Base-by-base conservation (phyloP, 2,797 vertebrate species). In the Numenius phaeopus region DNA sequence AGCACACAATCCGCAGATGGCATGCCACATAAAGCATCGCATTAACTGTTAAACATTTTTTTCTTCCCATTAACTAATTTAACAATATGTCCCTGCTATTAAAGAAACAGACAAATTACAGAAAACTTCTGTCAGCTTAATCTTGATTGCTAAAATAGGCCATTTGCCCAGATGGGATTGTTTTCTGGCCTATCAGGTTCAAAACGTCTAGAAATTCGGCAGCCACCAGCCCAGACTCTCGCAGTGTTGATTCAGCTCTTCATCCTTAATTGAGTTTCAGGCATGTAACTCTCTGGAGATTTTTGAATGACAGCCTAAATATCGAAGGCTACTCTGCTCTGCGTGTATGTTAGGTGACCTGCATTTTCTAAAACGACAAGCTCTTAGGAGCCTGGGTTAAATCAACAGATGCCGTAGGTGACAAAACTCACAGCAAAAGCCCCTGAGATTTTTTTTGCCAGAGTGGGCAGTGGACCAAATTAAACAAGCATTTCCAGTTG, bases 61-160 rank as follows among this genome's bases (percentile, higher is more conserved):
- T 98, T 97, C 95, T 96, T 97, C 85, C 95, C 96, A 97, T 97
- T 98, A 98, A 96, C 98, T 96, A 93, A 97, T 93, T 95, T 97
- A 97, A 98, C 97, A 98, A 89, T 97, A 97, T 91, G 96, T 94
- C 96, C 87, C 92, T 92, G 79, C 90, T 90, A 96, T 87, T 91
- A 94, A 95, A 89, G 88, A 89, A 95, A 92, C 4, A 94, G 84
- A 97, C 89, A 95, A 95, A 96, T 89, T 91, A 92, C 93, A 72
- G 87, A 92, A 92, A 93, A 95, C 73, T 95, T 96, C 96, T 87
- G 94, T 95, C 96, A 95, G 82, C 91, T 80, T 78, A 95, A 96
- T 97, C 89, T 81, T 3, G 1, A 87, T 83, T 87, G 75, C 73
- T 94, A 57, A 82, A 97, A 94, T 55, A 94, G 65, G 80, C 88